These are phyloP conservation scores for Tachina grossa DNA, from an alignment of 2,888 invertebrate genomes.

Conservation along the genomic window DNA sequence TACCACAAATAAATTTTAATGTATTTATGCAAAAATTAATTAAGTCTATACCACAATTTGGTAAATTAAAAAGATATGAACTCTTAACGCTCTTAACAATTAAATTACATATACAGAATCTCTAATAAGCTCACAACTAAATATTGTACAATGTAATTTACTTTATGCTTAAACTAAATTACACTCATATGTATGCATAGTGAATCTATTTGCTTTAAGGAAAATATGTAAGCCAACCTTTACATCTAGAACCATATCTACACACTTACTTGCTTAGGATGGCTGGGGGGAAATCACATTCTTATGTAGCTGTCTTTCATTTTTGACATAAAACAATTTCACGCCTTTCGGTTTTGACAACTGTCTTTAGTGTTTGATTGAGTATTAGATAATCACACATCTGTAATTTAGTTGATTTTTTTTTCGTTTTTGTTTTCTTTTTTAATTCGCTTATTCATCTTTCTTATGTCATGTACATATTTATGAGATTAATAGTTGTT, in stretches of 20 bases:
- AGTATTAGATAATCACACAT: slow-evolving; percentile 64
- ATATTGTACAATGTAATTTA: not conserved
- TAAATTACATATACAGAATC: not conserved
- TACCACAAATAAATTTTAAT: slow-evolving; percentile 1
- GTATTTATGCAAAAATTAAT: slow-evolving; percentile 24
- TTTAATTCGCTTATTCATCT: not conserved
- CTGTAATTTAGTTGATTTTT: slow-evolving; percentile 50
- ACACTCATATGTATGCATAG: not conserved
- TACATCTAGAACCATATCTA: not conserved
- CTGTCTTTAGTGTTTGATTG: slow-evolving; percentile 68
- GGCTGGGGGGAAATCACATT: slow-evolving; percentile 35
- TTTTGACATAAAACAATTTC: slow-evolving; percentile 71
- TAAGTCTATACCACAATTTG: slow-evolving; percentile 8
- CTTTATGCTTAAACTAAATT: not conserved
- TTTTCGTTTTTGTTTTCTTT: not conserved
- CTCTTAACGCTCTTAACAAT: not conserved
- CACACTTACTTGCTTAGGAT: not conserved
- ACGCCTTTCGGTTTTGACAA: slow-evolving; percentile 73
- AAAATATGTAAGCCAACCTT: not conserved
- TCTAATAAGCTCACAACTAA: not conserved
- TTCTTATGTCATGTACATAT: not conserved
- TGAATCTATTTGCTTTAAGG: not conserved
- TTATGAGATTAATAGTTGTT: not conserved
- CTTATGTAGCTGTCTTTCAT: slow-evolving; percentile 26
- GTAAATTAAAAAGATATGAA: not conserved